A percentile compares a stretch with the other conserved stretches of the same genome.
These are phyloP conservation scores for Porites cylindrica DNA, from an alignment of 92 coral and sea anemone species.

Conservation along the genomic window DNA sequence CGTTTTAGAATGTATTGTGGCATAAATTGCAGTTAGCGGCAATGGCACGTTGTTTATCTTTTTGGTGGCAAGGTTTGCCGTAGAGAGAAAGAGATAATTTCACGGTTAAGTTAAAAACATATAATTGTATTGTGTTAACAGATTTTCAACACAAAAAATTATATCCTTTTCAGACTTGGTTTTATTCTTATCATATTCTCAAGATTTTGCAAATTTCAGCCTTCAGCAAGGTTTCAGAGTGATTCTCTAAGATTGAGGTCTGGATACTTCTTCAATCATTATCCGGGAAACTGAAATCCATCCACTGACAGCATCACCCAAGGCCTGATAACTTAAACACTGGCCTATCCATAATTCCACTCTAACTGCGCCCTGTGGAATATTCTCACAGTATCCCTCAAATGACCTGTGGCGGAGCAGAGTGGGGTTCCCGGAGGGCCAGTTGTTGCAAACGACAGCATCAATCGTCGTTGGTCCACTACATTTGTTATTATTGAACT, in stretches of 20 bases:
- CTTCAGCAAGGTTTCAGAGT: not conserved
- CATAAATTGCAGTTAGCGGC: too few relatives aligned
- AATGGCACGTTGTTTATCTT: too few relatives aligned
- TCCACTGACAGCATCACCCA: not conserved
- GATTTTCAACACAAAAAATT: too few relatives aligned
- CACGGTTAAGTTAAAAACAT: too few relatives aligned
- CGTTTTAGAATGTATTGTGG: too few relatives aligned
- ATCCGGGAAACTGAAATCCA: not conserved
- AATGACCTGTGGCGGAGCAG: not conserved
- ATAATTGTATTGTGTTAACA: too few relatives aligned
- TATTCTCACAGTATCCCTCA: not conserved
- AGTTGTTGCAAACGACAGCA: not conserved
- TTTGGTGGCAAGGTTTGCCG: too few relatives aligned
- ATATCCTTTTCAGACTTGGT: too few relatives aligned
- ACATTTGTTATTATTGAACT: not conserved
- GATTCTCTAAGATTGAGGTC: not conserved
- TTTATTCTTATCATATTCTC: too few relatives aligned
- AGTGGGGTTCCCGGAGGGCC: not conserved
- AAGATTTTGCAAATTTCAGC: too few relatives aligned
- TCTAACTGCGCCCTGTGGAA: not conserved
- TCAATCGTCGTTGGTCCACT: slow-evolving; percentile 6
- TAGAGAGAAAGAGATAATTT: too few relatives aligned
- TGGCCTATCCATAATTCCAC: not conserved
- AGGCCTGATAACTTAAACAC: not conserved
- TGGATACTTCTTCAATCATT: not conserved